These are phyloP conservation scores for Melanotus villosus DNA, from an alignment of 2,888 invertebrate species.

Conservation along the genomic window DNA sequence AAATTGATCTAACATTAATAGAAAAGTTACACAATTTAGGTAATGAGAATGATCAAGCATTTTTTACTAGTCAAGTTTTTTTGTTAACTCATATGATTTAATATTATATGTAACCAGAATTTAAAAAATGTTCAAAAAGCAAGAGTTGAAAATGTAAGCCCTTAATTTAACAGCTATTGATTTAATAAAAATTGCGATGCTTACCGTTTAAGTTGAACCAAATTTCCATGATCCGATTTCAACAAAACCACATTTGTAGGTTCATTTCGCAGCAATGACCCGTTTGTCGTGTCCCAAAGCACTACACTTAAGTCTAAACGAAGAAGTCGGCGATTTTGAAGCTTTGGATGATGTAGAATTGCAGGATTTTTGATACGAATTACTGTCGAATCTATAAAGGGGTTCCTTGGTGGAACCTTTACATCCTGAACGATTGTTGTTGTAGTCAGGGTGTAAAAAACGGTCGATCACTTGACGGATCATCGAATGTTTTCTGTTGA, in stretches of 20 bases:
- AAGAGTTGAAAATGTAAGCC: no score
- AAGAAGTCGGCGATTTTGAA: slow-evolving; percentile 31
- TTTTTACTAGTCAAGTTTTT: no score
- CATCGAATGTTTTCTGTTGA: slow-evolving; percentile 79
- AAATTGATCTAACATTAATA: no score
- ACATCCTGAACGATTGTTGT: slow-evolving; percentile 34
- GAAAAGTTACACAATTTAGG: no score
- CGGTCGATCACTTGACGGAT: slow-evolving; percentile 77
- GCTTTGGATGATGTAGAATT: slow-evolving; percentile 23
- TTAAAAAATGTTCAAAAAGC: no score
- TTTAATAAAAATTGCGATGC: not conserved
- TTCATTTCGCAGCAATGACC: slow-evolving; percentile 29
- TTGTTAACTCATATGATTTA: no score
- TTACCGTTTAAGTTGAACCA: not conserved
- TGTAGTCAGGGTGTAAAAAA: slow-evolving; percentile 71
- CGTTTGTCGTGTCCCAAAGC: slow-evolving; percentile 27
- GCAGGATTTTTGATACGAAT: slow-evolving; percentile 37
- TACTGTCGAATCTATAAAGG: slow-evolving; percentile 43
- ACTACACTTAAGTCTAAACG: slow-evolving; percentile 20
- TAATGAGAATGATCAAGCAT: no score
- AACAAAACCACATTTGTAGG: no score
- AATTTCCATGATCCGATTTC: not conserved
- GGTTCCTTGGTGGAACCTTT: slow-evolving; percentile 31
- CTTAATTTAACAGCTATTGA: no score
- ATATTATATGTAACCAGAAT: no score